Base-by-base conservation (phyloP, 2,113 vertebrate genomes). In the Dasyprocta punctata region DNA sequence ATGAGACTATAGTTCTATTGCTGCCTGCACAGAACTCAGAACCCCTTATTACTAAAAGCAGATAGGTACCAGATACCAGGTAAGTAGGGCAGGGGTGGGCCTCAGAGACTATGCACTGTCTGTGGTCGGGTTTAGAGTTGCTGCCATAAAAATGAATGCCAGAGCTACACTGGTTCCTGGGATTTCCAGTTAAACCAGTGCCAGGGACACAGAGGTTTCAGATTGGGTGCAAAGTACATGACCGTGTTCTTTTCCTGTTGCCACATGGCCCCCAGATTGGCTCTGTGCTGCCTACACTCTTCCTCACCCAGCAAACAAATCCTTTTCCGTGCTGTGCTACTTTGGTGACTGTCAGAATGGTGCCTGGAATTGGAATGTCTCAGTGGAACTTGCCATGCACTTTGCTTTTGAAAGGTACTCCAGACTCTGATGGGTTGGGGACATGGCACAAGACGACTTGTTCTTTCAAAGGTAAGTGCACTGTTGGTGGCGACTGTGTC, bases 341-440 rank as follows among this genome's bases (percentile, higher is more conserved):
- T 96, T 91, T 44, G 75, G 44, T 24, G 83, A 49, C 38, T 30
- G 56, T 78, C 86, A 93, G 86, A 90, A 44, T 3, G 49, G 41
- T 78, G 33, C 44, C 44, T 65, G 54, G 33, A 83, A 54, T 84
- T 12, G 38, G 54, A 82, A 75, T 16, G 49, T 88, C 81, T 94
- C 69, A 36, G 0, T 12, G 82, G 60, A 73, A 61, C 13, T 54
- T n/a, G 84, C 38, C n/a, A 9, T 10, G 75, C 20, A 28, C 58
- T 85, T 78, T 96, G 92, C 95, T 92, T 75, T 82, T 54, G 38
- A 73, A 80, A 95, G 30, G 49, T n/a, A 16, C 8, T 75, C 61
- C 56, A 49, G 24, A 91, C 11, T 88, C 56, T 71, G 49, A 47
- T 1, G 63, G 87, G 36, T 6, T 20, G 67, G 41, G 54, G 78